phyloP scores from a whole-genome alignment of 2,797 vertebrate species.

The Xerus rutilus region DNA sequence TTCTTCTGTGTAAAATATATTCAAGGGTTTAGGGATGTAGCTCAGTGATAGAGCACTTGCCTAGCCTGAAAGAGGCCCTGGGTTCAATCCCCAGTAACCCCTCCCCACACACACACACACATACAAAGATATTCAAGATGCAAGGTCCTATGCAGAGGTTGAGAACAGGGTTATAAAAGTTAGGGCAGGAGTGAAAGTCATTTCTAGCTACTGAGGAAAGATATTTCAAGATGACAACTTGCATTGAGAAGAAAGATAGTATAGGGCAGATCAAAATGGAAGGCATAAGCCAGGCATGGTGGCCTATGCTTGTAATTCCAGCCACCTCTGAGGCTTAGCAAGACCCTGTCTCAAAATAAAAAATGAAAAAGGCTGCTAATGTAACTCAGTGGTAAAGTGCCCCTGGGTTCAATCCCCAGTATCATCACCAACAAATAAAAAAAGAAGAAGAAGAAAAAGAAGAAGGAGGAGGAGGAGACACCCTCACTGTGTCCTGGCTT shows the following conservation, averaged over 20 bases:
- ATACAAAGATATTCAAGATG: not conserved
- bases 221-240: conserved; percentile 56
- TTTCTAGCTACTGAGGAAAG: conserved; percentile 26
- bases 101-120: no score
- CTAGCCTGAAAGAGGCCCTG: no score
- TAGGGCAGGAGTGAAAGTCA: not conserved
- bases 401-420: not conserved
- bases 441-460: not conserved
- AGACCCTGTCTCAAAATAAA: not conserved
- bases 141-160: conserved; percentile 25
- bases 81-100: no score
- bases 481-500: not conserved
- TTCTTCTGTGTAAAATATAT: not conserved
- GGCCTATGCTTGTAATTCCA: not conserved
- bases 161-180: not conserved
- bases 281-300: not conserved
- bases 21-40: not conserved
- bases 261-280: not conserved
- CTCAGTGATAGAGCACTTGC: no score
- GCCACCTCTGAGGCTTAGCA: not conserved
- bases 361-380: not conserved
- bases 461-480: no score
- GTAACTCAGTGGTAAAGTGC: not conserved
- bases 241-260: conserved; percentile 28
- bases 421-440: not conserved